Evolutionary conservation across 2,888 invertebrate genomes (phyloP).

Genomic region (Noctua janthina): DNA sequence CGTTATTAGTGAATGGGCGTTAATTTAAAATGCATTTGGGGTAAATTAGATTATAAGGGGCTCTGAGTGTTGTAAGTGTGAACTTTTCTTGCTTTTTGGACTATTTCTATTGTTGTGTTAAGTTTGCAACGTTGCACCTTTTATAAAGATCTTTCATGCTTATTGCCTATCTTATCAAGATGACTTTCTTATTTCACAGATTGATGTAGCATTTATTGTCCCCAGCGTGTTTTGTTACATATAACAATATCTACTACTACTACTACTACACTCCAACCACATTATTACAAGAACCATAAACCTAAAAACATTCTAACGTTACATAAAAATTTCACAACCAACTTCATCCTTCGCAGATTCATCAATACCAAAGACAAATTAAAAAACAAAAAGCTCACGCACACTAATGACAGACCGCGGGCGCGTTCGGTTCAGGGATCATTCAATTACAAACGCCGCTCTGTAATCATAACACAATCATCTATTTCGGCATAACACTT

Average conservation of each 20-base stretch:
- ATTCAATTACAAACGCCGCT: conserved; percentile 80
- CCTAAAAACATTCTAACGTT: conserved; percentile 22
- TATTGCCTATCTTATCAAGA: background rate
- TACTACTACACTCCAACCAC: background rate
- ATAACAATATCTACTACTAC: background rate
- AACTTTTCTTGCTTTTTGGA: conserved; percentile 31
- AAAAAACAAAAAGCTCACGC: conserved; percentile 62
- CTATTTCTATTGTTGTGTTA: conserved; percentile 13
- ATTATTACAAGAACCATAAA: conserved; percentile 33
- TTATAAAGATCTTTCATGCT: background rate
- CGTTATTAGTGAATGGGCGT: conserved; percentile 74
- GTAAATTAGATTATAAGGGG: conserved; percentile 64
- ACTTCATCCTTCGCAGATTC: conserved; percentile 64
- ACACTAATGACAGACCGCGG: conserved; percentile 77
- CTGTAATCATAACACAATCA: conserved; percentile 87
- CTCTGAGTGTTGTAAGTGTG: conserved; percentile 39
- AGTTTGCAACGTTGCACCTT: conserved; percentile 6
- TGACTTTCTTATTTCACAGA: background rate
- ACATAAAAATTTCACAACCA: conserved; percentile 59
- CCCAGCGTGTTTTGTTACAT: background rate
- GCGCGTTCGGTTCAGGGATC: conserved; percentile 68
- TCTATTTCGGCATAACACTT: conserved; percentile 80
- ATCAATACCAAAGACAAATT: conserved; percentile 69
- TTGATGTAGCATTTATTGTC: background rate
- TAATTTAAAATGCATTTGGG: conserved; percentile 76